Percentiles rank a stretch among this genome's conserved stretches.
Evolutionary conservation across 2,888 invertebrate genomes (phyloP).

Genomic region (Petrolisthes cinctipes): DNA sequence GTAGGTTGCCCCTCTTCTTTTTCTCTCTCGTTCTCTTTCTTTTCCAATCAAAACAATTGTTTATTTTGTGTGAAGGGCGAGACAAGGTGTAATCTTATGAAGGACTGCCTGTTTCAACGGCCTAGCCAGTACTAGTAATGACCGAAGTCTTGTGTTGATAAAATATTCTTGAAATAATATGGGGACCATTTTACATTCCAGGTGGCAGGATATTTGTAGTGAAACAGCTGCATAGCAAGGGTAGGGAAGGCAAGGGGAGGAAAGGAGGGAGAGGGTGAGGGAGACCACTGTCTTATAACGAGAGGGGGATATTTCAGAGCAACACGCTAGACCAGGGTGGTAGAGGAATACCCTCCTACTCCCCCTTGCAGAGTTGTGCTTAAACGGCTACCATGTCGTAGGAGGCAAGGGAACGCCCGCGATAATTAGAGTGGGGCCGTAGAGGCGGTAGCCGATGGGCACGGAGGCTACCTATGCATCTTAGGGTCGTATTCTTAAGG

Average conservation of each 20-base stretch:
- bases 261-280: not conserved
- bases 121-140: slow-evolving; percentile 14
- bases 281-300: not conserved
- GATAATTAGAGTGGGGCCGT: slow-evolving; percentile 22
- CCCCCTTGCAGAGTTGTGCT: not conserved
- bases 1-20: not conserved
- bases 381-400: not conserved
- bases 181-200: not conserved
- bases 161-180: slow-evolving; percentile 8
- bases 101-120: slow-evolving; percentile 25
- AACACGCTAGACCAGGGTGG: no score
- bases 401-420: slow-evolving; percentile 15
- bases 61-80: slow-evolving; percentile 14
- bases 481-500: not conserved
- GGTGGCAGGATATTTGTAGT: not conserved
- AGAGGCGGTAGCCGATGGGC: slow-evolving; percentile 28
- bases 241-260: not conserved
- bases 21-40: not conserved
- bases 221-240: not conserved
- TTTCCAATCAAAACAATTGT: slow-evolving; percentile 14
- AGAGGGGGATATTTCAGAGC: slow-evolving; percentile 19
- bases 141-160: slow-evolving; percentile 21
- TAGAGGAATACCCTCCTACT: not conserved
- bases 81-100: slow-evolving; percentile 41
- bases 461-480: slow-evolving; percentile 13